These are phyloP conservation scores for Campopleginae sp. DNA, from an alignment of 2,888 invertebrate genomes.

Conservation along the genomic window DNA sequence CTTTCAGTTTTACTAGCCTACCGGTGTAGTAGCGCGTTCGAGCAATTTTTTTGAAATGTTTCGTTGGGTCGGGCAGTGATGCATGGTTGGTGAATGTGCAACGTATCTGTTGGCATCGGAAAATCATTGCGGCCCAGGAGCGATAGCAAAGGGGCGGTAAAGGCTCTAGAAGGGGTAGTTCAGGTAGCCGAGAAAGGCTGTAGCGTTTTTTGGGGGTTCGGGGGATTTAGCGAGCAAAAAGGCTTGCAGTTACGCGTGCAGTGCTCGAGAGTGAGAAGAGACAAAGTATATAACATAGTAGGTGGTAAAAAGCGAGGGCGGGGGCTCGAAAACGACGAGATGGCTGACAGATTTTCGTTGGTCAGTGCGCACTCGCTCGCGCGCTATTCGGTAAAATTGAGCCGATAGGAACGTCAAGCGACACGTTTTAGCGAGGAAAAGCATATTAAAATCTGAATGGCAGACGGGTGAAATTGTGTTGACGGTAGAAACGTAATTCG, in stretches of 20 bases:
- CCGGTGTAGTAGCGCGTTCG: slow-evolving; percentile 28
- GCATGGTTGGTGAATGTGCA: slow-evolving; percentile 19
- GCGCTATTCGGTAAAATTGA: slow-evolving; percentile 72
- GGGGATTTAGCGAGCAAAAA: slow-evolving; percentile 39
- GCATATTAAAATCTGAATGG: slow-evolving; percentile 76
- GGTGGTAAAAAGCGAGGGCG: slow-evolving; percentile 50
- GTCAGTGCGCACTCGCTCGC: slow-evolving; percentile 60
- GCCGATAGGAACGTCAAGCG: slow-evolving; percentile 72
- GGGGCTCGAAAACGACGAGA: slow-evolving; percentile 59
- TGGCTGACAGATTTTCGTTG: slow-evolving; percentile 65
- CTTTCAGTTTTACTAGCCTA: neutral
- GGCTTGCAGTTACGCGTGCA: slow-evolving; percentile 55
- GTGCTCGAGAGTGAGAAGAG: slow-evolving; percentile 52
- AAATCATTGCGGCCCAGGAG: slow-evolving; percentile 29
- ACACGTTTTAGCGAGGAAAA: slow-evolving; percentile 75
- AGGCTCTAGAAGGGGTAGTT: slow-evolving; percentile 23
- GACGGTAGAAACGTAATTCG: slow-evolving; percentile 71
- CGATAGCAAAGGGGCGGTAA: slow-evolving; percentile 30
- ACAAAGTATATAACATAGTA: slow-evolving; percentile 59
- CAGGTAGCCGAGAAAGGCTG: slow-evolving; percentile 39
- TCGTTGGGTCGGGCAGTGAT: slow-evolving; percentile 30
- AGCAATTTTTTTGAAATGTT: slow-evolving; percentile 42
- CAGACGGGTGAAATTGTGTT: slow-evolving; percentile 73
- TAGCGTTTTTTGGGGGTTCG: slow-evolving; percentile 41
- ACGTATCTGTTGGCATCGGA: slow-evolving; percentile 44